Conservation (phyloP, 2,888 invertebrate species). For the Eristalis pertinax region DNA sequence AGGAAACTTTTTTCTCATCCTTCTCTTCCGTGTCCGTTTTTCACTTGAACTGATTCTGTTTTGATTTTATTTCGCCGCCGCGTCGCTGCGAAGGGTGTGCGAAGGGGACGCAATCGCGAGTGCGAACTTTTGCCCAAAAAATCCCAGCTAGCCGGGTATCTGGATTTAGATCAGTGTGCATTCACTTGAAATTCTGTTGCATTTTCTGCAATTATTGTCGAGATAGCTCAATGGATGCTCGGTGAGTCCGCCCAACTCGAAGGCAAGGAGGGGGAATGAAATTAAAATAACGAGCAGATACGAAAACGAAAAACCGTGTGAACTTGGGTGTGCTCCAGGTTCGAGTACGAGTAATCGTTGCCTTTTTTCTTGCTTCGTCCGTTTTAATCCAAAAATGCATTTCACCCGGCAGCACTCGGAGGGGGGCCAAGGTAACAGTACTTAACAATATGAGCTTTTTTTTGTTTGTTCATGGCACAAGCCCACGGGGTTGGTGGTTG, state of each 20-base stretch:
- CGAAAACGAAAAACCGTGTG: conserved; percentile 2
- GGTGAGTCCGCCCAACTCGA: not conserved
- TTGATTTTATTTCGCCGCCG: not conserved
- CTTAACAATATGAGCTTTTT: conserved; percentile 64
- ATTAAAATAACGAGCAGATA: conserved; percentile 31
- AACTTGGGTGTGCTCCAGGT: conserved; percentile 55
- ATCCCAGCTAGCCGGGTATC: not conserved
- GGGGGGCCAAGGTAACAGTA: conserved; percentile 65
- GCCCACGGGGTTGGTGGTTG: conserved; percentile 5
- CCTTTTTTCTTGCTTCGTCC: not conserved
- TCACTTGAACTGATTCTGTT: conserved; percentile 45
- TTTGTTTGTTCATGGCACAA: not conserved
- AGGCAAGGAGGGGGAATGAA: not conserved
- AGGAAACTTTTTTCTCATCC: conserved; percentile 28
- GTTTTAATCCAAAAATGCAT: conserved; percentile 61
- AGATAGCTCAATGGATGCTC: conserved; percentile 52
- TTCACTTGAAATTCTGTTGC: conserved; percentile 43
- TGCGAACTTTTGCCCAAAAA: not conserved
- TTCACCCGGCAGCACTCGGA: conserved; percentile 3
- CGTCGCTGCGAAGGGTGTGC: not conserved
- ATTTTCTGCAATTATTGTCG: conserved; percentile 61
- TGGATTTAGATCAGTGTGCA: conserved; percentile 47
- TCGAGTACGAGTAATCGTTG: conserved; percentile 4
- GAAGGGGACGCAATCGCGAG: not conserved
- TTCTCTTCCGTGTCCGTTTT: conserved; percentile 24